Evolutionary conservation across 2,113 vertebrate genomes (phyloP), one percentile per base, ranked within the genome.

Genomic region (Panthera tigris): DNA sequence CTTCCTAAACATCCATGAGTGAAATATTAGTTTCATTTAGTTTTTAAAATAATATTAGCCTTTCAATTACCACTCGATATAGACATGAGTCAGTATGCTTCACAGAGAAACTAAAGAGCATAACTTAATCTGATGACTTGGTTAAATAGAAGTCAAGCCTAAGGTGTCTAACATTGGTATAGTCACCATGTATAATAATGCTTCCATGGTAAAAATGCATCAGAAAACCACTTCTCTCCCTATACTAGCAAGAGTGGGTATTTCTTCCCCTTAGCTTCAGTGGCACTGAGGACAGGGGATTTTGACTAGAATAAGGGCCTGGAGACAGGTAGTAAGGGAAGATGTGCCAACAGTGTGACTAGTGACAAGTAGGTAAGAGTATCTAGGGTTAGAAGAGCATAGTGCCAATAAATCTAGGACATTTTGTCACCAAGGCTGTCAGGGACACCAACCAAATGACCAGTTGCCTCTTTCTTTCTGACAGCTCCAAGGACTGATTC

Each of bases 11-110:
- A 78, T 74, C 21, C 3, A n/a, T 76, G 65, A 79, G 45, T 87
- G 31, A 91, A 79, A 65, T 93, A 41, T 69, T 68, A 69, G 23
- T 89, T 95, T 90, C 27, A 74, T 52, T 81, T 91, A 78, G 79
- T 80, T 91, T 78, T 16, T 39, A 50, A 96, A 41, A 81, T 27
- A 85, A 61, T 74, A 45, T 76, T 11, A n/a, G 3, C 50, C 50
- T 82, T 91, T 82, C 25, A 84, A 84, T n/a, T 69, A 48, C 23
- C 19, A 89, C n/a, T 82, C 18, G 31, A 4, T 25, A 16, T 80
- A 88, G 11, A 61, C 15, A 5, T 55, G 36, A 73, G 11, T 69
- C 29, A 11, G 33, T 36, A 31, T 68, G 21, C 50, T 89, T 65
- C 50, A 18, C 29, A 27, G 39, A 57, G 48, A 29, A 78, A 68